phyloP scores from a whole-genome alignment of 2,113 vertebrate genomes.

The Poeciliopsis retropinna region DNA sequence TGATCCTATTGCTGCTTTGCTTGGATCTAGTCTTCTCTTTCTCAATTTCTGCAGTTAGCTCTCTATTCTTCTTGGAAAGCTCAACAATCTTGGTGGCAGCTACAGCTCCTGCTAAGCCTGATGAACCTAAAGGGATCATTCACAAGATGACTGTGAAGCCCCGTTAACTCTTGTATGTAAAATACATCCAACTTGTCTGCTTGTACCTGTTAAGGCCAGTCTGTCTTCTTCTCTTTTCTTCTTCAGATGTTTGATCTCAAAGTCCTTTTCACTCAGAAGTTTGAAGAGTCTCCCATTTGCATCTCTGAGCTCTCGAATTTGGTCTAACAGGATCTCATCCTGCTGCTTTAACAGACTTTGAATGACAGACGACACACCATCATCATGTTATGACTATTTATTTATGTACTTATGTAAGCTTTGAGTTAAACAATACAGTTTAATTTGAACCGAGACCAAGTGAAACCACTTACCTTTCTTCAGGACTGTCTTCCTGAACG shows the following conservation, averaged over 20 bases:
- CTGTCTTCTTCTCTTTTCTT: conserved; percentile 86
- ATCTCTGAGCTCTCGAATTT: conserved; percentile 84
- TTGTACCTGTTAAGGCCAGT: conserved; percentile 84
- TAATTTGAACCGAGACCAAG: background rate
- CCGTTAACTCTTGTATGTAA: no score
- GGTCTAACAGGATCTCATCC: conserved; percentile 77
- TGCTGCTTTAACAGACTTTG: conserved; percentile 67
- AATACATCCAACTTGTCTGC: background rate
- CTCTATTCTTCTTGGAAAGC: conserved; percentile 90
- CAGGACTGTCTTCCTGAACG: conserved; percentile 28
- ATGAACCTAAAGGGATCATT: conserved; percentile 71
- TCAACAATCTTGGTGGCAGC: conserved; percentile 93
- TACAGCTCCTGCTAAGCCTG: conserved; percentile 84
- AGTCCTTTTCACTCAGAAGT: conserved; percentile 88
- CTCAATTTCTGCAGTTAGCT: conserved; percentile 84
- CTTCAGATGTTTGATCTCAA: conserved; percentile 89
- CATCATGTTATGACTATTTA: background rate
- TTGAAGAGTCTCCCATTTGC: conserved; percentile 90
- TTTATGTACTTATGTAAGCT: background rate
- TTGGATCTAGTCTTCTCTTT: conserved; percentile 84
- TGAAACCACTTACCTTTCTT: conserved; percentile 75
- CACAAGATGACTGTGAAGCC: background rate
- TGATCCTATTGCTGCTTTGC: conserved; percentile 82
- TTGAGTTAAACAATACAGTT: no score
- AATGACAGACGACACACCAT: background rate